Evolutionary conservation across 1,140 invertebrate species (phyloP).

Genomic region (Nasonia vitripennis): DNA sequence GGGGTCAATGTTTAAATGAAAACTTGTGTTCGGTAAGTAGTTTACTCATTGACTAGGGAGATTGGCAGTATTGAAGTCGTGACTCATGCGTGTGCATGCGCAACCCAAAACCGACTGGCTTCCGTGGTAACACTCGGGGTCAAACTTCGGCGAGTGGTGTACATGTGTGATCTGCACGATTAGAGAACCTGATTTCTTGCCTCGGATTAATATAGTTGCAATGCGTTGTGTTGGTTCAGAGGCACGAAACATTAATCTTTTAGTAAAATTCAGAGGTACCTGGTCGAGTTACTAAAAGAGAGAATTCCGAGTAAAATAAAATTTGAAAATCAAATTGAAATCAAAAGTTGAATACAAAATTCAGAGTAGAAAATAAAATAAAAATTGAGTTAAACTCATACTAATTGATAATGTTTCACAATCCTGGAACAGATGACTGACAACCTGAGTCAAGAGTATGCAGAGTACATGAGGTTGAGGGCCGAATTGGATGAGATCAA

Average conservation of each 20-base stretch:
- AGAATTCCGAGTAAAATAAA: conserved; percentile 40
- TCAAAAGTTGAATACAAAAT: not conserved
- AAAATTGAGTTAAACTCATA: conserved; percentile 39
- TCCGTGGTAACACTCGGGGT: conserved; percentile 45
- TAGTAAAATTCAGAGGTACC: conserved; percentile 41
- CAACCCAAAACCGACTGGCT: conserved; percentile 54
- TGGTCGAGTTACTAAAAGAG: conserved; percentile 46
- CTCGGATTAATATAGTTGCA: conserved; percentile 48
- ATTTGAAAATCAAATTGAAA: too few species aligned
- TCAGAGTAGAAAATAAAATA: not conserved
- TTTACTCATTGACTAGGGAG: conserved; percentile 54
- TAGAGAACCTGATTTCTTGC: conserved; percentile 52
- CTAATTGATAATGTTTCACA: conserved; percentile 57
- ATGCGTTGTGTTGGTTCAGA: conserved; percentile 54
- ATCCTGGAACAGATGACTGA: conserved; percentile 55
- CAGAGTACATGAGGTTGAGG: conserved; percentile 57
- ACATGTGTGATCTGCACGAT: conserved; percentile 54
- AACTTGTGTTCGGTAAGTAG: conserved; percentile 52
- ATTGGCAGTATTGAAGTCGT: conserved; percentile 46
- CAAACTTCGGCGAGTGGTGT: conserved; percentile 54
- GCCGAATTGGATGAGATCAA: not conserved
- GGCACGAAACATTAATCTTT: conserved; percentile 53
- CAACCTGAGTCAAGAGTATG: conserved; percentile 52
- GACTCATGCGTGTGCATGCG: conserved; percentile 52
- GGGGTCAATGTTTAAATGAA: conserved; percentile 52